Evolutionary conservation across 2,113 vertebrate species (phyloP).

Genomic region (Chamaea fasciata): DNA sequence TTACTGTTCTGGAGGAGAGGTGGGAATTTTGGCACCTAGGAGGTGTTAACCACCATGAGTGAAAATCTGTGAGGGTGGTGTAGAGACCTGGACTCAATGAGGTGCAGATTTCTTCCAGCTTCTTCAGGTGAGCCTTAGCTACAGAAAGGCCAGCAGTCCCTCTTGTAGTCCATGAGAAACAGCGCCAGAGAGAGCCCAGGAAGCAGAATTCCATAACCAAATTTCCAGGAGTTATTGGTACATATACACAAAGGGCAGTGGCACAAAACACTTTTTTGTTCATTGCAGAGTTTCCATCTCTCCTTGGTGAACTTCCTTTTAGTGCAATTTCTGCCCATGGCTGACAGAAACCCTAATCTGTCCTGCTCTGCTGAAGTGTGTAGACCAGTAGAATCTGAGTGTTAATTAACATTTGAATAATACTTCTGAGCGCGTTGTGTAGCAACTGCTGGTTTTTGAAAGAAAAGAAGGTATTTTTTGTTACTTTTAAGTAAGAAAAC

Average conservation of each 20-base stretch:
- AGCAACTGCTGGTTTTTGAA: not conserved
- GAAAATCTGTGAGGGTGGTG: not conserved
- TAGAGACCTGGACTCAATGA: not conserved
- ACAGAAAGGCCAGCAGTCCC: not conserved
- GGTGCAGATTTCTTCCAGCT: not conserved
- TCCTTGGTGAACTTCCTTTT: not conserved
- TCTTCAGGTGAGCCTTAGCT: not conserved
- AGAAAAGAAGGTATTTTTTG: not conserved
- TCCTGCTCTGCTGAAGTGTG: not conserved
- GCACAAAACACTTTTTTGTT: not conserved
- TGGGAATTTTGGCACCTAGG: not conserved
- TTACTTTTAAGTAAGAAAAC: not conserved
- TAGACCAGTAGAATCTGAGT: not conserved
- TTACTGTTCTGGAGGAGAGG: not conserved
- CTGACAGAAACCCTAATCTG: not conserved
- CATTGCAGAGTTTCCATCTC: not conserved
- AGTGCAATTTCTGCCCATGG: not conserved
- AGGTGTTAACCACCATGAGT: not conserved
- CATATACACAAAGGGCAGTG: not conserved
- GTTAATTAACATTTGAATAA: not conserved
- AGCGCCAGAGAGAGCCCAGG: not conserved
- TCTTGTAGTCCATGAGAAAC: not conserved
- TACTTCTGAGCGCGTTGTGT: not conserved
- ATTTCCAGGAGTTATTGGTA: not conserved
- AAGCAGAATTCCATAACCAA: not conserved